Base-by-base conservation (phyloP, 1,140 invertebrate species). In the Tetragnatha versicolor region DNA sequence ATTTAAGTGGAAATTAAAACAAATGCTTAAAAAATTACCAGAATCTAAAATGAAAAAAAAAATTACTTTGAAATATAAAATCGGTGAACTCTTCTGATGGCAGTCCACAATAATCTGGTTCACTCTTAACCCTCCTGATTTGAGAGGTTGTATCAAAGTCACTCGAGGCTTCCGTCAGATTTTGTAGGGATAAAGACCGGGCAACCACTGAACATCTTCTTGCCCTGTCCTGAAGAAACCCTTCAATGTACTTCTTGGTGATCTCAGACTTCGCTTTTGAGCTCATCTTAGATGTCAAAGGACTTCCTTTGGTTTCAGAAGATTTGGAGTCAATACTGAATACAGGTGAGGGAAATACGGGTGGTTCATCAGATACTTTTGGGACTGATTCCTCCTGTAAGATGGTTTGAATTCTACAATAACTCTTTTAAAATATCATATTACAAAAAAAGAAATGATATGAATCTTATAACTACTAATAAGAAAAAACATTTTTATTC, bases 1-100 rank as follows among this genome's bases (percentile, higher is more conserved):
- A n/a, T n/a, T n/a, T n/a, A n/a, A n/a, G n/a, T n/a, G n/a, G n/a
- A n/a, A n/a, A n/a, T n/a, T n/a, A n/a, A n/a, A n/a, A n/a, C n/a
- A n/a, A n/a, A n/a, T n/a, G n/a, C n/a, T n/a, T n/a, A n/a, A n/a
- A n/a, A n/a, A n/a, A n/a, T n/a, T n/a, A n/a, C n/a, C n/a, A n/a
- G n/a, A n/a, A n/a, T n/a, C n/a, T n/a, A n/a, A n/a, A n/a, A n/a
- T n/a, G n/a, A n/a, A n/a, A n/a, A n/a, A n/a, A n/a, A n/a, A n/a
- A n/a, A 51, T 73, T 17, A 73, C 69, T 73, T 45, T 73, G 35
- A 45, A 70, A 70, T 53, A 73, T 37, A 29, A 45, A 33, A 60
- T 73, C 60, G 22, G 58, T 73, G 22, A 73, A 73, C 9, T 60
- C 49, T 25, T 73, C 49, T 12, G 53, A 58, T 42, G 42, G 69